Evolutionary conservation across 2,888 invertebrate genomes (phyloP).

Genomic region (Eudasyphora cyanicolor): DNA sequence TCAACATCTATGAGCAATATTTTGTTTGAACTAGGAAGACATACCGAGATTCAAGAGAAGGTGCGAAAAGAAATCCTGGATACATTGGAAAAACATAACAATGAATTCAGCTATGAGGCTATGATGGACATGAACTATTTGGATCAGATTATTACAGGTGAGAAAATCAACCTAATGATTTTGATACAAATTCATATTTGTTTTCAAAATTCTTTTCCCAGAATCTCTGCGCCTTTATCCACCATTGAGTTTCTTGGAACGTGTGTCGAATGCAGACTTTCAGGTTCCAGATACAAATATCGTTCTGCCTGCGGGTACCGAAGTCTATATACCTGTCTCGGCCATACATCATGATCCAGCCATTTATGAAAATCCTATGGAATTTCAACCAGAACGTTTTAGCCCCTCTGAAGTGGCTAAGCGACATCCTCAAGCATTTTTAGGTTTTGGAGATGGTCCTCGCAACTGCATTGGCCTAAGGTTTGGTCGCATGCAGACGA

Average conservation of each 20-base stretch:
- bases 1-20: slow-evolving; percentile 80
- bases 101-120: slow-evolving; percentile 80
- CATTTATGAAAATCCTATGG: slow-evolving; percentile 78
- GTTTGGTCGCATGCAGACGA: slow-evolving; percentile 75
- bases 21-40: slow-evolving; percentile 80
- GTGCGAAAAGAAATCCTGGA: slow-evolving; percentile 78
- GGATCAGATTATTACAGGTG: slow-evolving; percentile 80
- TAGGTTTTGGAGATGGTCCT: slow-evolving; percentile 78
- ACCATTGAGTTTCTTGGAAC: slow-evolving; percentile 75
- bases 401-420: slow-evolving; percentile 70
- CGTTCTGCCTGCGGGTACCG: slow-evolving; percentile 74
- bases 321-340: slow-evolving; percentile 74
- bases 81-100: slow-evolving; percentile 76
- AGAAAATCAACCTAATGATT: slow-evolving; percentile 10
- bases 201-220: neutral
- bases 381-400: slow-evolving; percentile 80
- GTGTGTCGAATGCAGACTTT: slow-evolving; percentile 75
- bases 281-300: slow-evolving; percentile 72
- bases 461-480: slow-evolving; percentile 75
- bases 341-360: slow-evolving; percentile 80
- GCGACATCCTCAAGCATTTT: slow-evolving; percentile 74
- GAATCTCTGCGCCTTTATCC: slow-evolving; percentile 74
- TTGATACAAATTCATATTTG: neutral
- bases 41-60: slow-evolving; percentile 80
- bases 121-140: slow-evolving; percentile 81